Conservation (phyloP, 2,888 invertebrate species). For the Polyommatus iphigenia region DNA sequence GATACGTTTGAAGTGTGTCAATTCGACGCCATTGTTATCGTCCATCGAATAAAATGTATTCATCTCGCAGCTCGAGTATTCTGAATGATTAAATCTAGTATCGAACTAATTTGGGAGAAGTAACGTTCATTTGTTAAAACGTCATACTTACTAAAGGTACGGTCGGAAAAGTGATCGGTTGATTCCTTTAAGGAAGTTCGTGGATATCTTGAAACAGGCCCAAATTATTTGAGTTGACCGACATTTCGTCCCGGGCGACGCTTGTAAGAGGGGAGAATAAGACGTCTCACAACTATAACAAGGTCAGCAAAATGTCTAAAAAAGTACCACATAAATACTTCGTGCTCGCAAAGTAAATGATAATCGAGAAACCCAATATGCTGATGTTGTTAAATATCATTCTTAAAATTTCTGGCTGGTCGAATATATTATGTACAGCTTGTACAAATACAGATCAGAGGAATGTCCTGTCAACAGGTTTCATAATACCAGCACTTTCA, state of each 20-base stretch:
- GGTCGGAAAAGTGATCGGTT: not conserved
- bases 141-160: not conserved
- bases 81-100: constrained; percentile 14
- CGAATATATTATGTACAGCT: too few species aligned
- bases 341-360: too few species aligned
- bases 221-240: not conserved
- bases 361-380: too few species aligned
- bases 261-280: not conserved
- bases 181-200: not conserved
- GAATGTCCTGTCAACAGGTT: not conserved
- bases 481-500: not conserved
- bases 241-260: not conserved
- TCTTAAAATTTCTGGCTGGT: too few species aligned
- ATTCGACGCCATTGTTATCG: constrained; percentile 25
- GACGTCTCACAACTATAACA: not conserved
- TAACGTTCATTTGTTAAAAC: not conserved
- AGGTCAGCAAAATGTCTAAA: not conserved
- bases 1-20: constrained; percentile 73
- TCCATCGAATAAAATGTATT: constrained; percentile 10
- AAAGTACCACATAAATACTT: too few species aligned
- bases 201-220: not conserved
- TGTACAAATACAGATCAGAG: too few species aligned
- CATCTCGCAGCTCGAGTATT: not conserved
- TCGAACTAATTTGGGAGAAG: constrained; percentile 2
- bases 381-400: too few species aligned